Base-by-base conservation (phyloP, 2,797 vertebrate genomes). In the Xenopus petersii region DNA sequence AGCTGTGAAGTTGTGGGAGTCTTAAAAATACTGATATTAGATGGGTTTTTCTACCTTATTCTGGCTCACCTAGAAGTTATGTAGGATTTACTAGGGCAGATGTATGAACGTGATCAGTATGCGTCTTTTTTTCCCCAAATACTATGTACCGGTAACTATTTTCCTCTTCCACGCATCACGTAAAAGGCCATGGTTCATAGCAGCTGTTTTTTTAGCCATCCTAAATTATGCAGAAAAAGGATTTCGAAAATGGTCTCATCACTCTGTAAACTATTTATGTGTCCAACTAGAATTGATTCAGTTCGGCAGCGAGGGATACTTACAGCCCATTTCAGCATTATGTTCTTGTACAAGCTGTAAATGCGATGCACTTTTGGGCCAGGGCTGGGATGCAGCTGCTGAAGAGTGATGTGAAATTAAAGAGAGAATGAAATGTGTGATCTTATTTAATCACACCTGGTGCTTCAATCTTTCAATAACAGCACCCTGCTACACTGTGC, bases 371-470 rank as follows among this genome's bases (percentile, higher is more conserved):
- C 42, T 67, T 70, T 75, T 74, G 71, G 75, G 26, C 64, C 79
- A 60, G 78, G 56, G 47, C 70, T 51, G 70, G 81, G 82, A 83
- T 89, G 83, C 87, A 88, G 88, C 87, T 88, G 89, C 85, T 81
- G 81, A 82, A 85, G 82, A 85, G 82, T 82, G 86, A 90, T 87
- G 88, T 81, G 87, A 89, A 92, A 93, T 91, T 91, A 91, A 91
- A 88, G 84, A 88, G 71, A 83, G 87, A 90, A 90, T 89, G 88
- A 87, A 88, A 91, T 65, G 81, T 88, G 87, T 86, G 89, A 89
- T 91, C 84, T 87, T 90, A 87, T 89, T 89, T 91, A 90, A 93
- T 90, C 87, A 89, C 90, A 92, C 87, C 86, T 89, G 85, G 85
- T 84, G 84, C 87, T 91, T 89, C 89, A 88, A 87, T 89, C 90